Evolutionary conservation across 2,888 invertebrate genomes (phyloP).

Genomic region (Halocaridina rubra): DNA sequence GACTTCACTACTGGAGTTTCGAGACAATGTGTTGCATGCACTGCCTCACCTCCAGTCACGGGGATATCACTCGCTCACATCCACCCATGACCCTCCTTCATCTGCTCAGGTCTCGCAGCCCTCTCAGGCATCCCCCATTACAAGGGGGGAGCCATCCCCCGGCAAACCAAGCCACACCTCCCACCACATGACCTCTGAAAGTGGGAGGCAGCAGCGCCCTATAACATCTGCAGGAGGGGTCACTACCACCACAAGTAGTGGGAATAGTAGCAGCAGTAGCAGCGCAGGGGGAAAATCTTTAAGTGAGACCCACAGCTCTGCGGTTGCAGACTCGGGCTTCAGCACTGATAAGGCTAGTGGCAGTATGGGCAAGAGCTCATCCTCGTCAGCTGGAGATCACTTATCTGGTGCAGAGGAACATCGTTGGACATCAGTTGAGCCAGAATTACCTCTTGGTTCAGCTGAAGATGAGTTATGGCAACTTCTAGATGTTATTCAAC

Average conservation of each 20-base stretch:
- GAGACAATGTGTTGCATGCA: slow-evolving; percentile 61
- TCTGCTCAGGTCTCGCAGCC: slow-evolving; percentile 14
- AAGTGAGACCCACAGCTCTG: slow-evolving; percentile 44
- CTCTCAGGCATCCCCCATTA: neutral
- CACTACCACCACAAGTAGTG: slow-evolving; percentile 5
- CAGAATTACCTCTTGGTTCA: slow-evolving; percentile 65
- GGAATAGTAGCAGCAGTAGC: slow-evolving; percentile 47
- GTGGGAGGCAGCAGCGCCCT: slow-evolving; percentile 30
- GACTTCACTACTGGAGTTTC: slow-evolving; percentile 61
- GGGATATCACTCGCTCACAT: slow-evolving; percentile 28
- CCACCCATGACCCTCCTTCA: slow-evolving; percentile 20
- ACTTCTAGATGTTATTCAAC: slow-evolving; percentile 86
- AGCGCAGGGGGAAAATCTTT: slow-evolving; percentile 41
- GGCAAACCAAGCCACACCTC: neutral
- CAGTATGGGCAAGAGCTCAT: slow-evolving; percentile 61
- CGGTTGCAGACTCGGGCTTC: slow-evolving; percentile 81
- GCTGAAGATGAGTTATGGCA: slow-evolving; percentile 88
- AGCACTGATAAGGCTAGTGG: slow-evolving; percentile 78
- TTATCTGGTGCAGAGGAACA: slow-evolving; percentile 33
- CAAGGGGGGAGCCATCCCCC: slow-evolving; percentile 18
- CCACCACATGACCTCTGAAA: slow-evolving; percentile 32
- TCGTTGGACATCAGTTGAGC: slow-evolving; percentile 48
- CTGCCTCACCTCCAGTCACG: slow-evolving; percentile 56
- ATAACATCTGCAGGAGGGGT: neutral
- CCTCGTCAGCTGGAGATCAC: slow-evolving; percentile 53